These are phyloP conservation scores for Lobophora halterata DNA, from an alignment of 2,888 invertebrate genomes.

Conservation along the genomic window DNA sequence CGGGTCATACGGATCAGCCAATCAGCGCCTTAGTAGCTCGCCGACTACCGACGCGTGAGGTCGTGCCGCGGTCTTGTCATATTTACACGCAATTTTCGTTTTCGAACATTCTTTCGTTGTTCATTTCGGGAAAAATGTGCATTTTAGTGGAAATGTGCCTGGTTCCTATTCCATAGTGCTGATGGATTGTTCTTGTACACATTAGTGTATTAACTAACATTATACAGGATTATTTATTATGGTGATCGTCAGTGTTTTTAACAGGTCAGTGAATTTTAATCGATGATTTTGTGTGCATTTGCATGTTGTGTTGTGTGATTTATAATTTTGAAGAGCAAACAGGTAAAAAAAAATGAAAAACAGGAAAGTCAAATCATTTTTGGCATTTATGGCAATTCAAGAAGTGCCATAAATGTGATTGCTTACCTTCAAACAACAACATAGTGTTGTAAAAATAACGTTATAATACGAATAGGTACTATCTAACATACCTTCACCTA, in stretches of 20 bases:
- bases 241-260: slow-evolving; percentile 78
- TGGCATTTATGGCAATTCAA: too few species aligned
- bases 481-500: background rate
- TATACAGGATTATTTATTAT: slow-evolving; percentile 71
- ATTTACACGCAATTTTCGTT: slow-evolving; percentile 43
- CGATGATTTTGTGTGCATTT: slow-evolving; percentile 29
- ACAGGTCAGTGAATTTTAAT: slow-evolving; percentile 61
- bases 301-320: slow-evolving; percentile 19
- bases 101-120: slow-evolving; percentile 36
- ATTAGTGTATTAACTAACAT: slow-evolving; percentile 42
- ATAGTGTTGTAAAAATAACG: too few species aligned
- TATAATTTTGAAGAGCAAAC: too few species aligned
- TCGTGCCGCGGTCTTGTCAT: slow-evolving; percentile 49
- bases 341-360: too few species aligned
- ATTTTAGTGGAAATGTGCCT: slow-evolving; percentile 66
- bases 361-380: too few species aligned
- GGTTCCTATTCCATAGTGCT: slow-evolving; percentile 49
- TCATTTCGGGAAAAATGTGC: slow-evolving; percentile 53
- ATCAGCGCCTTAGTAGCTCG: slow-evolving; percentile 57
- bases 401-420: too few species aligned
- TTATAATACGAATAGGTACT: too few species aligned
- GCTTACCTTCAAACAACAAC: too few species aligned
- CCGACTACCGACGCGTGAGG: slow-evolving; percentile 44
- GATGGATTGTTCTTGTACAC: slow-evolving; percentile 50
- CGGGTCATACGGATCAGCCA: slow-evolving; percentile 34